Conservation (phyloP, 2,888 invertebrate species). For the Eremobia ochroleuca region DNA sequence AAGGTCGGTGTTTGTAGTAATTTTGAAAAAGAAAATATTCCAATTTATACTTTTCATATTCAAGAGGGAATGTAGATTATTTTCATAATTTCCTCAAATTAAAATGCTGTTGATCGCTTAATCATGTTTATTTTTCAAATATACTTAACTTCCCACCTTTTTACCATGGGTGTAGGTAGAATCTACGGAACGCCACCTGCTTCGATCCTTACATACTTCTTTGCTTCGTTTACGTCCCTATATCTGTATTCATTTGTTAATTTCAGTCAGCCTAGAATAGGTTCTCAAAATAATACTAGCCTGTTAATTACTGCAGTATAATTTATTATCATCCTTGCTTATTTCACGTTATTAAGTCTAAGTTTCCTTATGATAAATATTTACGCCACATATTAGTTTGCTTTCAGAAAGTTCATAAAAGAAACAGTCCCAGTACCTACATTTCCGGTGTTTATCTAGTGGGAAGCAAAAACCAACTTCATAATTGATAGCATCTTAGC, state of each 20-base stretch:
- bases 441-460: neutral
- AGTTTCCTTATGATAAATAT: neutral
- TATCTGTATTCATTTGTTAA: neutral
- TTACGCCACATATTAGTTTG: neutral
- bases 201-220: no score
- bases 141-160: no score
- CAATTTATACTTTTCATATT: no score
- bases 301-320: neutral
- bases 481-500: conserved; percentile 22
- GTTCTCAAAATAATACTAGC: neutral
- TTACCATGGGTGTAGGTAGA: no score
- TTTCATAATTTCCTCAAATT: neutral
- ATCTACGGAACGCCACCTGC: no score
- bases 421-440: neutral
- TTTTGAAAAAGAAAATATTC: neutral
- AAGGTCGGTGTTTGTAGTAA: neutral
- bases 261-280: neutral
- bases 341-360: neutral
- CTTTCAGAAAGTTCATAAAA: neutral
- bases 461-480: neutral
- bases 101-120: neutral
- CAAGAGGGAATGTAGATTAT: no score
- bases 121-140: neutral
- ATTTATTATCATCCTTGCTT: neutral
- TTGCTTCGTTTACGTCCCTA: no score